Base-by-base conservation (phyloP, 2,113 vertebrate species). In the Brachionichthys hirsutus region DNA sequence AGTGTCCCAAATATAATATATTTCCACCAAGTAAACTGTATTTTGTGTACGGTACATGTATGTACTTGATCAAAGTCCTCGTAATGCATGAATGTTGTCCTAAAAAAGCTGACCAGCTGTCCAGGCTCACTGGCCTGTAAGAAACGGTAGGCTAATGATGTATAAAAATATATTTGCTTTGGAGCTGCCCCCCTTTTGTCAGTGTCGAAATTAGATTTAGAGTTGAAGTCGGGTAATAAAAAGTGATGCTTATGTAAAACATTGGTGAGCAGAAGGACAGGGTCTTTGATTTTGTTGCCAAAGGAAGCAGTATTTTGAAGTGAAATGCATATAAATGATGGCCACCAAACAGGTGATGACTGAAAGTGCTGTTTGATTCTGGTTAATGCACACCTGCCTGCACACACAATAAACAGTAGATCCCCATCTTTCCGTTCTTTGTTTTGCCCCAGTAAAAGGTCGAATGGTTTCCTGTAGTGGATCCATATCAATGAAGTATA, bases 51-150 rank as follows among this genome's bases (percentile, higher is more conserved):
- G 62, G 57, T 62, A 53, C 11, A 9, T 69, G 54, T 70, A n/a
- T 62, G 67, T 58, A 50, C 69, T 59, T 41, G 58, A 15, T 15
- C 14, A 67, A 17, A 67, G 34, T 71, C 15, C 46, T 49, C 18
- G 65, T 75, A 56, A 54, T 78, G 83, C 83, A 85, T 87, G 81
- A 65, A 2, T 54, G 46, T 51, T 70, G 49, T 54, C 55, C 74
- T 58, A 67, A 82, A 72, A 65, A 73, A 74, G 48, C 67, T 53
- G 57, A 19, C 16, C 54, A 6, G 14, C 36, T 4, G n/a, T 8
- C 30, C 35, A 35, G 14, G 43, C 41, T 40, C 35, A 10, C 20
- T 16, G 47, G 34, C 51, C 53, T 54, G 18, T 38, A 62, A 55
- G 14, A 24, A 1, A 15, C 38, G 15, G 44, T 22, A 35, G 5